These are phyloP conservation scores for Pomacea canaliculata DNA, from an alignment of 2,888 invertebrate genomes.

Conservation along the genomic window DNA sequence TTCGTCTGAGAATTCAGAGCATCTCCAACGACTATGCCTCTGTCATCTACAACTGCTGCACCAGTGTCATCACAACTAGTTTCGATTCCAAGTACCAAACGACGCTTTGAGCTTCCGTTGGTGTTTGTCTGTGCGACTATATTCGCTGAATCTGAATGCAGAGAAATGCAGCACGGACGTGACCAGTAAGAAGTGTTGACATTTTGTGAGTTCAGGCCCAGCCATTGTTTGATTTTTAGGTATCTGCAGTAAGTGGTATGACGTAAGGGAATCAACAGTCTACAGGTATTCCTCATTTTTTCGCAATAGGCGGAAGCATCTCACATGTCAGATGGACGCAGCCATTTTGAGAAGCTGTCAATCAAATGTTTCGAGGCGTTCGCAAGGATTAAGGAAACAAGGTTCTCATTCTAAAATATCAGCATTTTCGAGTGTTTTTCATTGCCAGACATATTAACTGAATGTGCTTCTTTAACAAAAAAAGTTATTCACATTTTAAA, in stretches of 20 bases:
- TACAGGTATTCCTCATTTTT: not conserved
- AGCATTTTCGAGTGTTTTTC: too few relatives aligned
- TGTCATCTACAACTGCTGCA: constrained; percentile 84
- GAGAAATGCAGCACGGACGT: not conserved
- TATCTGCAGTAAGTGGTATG: constrained; percentile 11
- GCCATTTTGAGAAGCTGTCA: constrained; percentile 48
- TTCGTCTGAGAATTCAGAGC: constrained; percentile 84
- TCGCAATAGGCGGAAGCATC: constrained; percentile 7
- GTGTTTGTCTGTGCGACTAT: not conserved
- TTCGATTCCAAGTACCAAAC: constrained; percentile 88
- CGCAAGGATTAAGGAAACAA: constrained; percentile 7
- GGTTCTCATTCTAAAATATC: not conserved
- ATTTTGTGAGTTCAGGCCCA: too few relatives aligned
- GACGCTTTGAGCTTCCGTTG: not conserved
- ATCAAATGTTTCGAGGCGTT: not conserved
- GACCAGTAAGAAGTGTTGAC: too few relatives aligned
- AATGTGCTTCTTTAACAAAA: not conserved
- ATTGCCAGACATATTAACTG: not conserved
- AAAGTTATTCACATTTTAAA: not conserved
- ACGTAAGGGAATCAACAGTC: not conserved
- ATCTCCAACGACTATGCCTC: constrained; percentile 83
- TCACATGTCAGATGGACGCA: constrained; percentile 53
- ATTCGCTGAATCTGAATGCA: not conserved
- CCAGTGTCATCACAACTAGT: constrained; percentile 98
- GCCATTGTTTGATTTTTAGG: constrained; percentile 7